Base-by-base conservation (phyloP, 2,797 vertebrate species). In the Cyprinodon diabolis region DNA sequence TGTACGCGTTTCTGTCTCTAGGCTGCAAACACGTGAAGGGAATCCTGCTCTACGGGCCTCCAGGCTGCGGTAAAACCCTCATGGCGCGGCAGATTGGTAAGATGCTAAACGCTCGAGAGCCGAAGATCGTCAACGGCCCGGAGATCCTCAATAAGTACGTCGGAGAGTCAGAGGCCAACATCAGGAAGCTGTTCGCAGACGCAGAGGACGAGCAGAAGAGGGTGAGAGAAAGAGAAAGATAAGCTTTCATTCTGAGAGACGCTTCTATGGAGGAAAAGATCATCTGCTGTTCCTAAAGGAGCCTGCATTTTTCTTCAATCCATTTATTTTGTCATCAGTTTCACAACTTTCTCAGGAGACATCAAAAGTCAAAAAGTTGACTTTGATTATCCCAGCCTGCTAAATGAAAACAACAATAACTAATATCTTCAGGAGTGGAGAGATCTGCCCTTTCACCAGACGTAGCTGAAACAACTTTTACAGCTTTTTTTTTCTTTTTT, bases 101-200 rank as follows among this genome's bases (percentile, higher is more conserved):
- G 90, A 99, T 99, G 98, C 95, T 99, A 74, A 99, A 99, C 21
- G 96, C 98, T 74, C 96, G 98, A 1, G 98, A 99, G 78, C 98
- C 98, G 0, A 99, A 99, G 92, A 91, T 99, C 21, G 98, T 99
- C 81, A 99, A 99, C 0, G 98, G 98, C 2, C 98, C 98, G 0
- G 98, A 99, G 85, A 98, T 99, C 87, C 97, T 99, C 77, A 99
- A 99, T 90, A 99, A 99, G 65, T 99, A 98, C 0, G 98, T 99
- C 9, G 98, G 98, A 0, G 98, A 99, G 86, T 99, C 98, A 0
- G 98, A 99, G 83, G 98, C 98, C 77, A 99, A 99, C 93, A 97
- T 99, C 90, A 94, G 98, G 60, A 99, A 99, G 84, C 96, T 99
- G 80, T 99, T 99, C 15, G 98, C 98, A 4, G 98, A 99, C 6